Percentiles rank a stretch among this genome's conserved stretches.
Conservation (phyloP, 2,797 vertebrate genomes). For the Scolopax bukidnonensis region DNA sequence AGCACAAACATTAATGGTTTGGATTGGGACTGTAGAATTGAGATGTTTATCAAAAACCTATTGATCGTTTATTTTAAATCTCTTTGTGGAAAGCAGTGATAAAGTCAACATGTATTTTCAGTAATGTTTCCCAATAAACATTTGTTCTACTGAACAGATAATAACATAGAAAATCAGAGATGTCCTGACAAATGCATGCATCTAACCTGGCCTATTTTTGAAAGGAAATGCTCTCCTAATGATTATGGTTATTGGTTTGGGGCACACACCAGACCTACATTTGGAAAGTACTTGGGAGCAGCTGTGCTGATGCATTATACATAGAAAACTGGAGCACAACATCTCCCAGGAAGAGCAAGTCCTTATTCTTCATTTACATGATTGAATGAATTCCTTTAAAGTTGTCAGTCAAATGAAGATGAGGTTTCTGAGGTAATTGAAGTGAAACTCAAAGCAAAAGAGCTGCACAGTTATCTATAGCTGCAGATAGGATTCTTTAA, state of each 20-base stretch:
- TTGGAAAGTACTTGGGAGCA: background rate
- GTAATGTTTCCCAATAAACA: background rate
- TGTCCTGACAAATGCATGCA: background rate
- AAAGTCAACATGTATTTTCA: background rate
- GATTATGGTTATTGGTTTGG: background rate
- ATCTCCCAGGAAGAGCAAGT: background rate
- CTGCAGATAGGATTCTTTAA: background rate
- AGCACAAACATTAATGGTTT: background rate
- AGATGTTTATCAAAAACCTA: background rate
- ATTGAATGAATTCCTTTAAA: background rate
- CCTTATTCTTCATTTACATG: slow-evolving; percentile 11
- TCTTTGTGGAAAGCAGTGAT: background rate
- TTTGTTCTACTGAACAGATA: background rate
- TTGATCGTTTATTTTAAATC: background rate
- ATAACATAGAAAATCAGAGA: background rate
- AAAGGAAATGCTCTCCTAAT: background rate
- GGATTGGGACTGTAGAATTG: background rate
- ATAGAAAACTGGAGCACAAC: background rate
- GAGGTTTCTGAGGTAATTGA: background rate
- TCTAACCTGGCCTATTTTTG: background rate
- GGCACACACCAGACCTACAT: background rate
- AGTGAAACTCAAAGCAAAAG: background rate
- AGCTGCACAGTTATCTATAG: background rate
- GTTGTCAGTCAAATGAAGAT: background rate
- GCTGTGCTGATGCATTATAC: background rate